A percentile compares a stretch with the other conserved stretches of the same genome.
phyloP scores from a whole-genome alignment of 1,140 invertebrate genomes.

The Kradibia gibbosae region DNA sequence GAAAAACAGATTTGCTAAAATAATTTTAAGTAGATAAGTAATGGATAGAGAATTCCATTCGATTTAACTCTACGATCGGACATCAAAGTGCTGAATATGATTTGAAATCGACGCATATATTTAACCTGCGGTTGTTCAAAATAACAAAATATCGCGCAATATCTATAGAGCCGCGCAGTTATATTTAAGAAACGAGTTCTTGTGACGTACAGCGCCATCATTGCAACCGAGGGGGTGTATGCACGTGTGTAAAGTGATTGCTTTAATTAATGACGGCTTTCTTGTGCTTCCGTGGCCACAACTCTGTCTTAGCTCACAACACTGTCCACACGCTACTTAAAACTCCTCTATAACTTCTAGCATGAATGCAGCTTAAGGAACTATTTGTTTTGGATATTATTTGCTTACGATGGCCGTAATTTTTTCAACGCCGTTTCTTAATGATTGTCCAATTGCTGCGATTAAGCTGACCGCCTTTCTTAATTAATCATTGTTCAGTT shows the following conservation, averaged over 20 bases:
- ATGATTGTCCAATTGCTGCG: neutral
- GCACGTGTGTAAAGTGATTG: slow-evolving; percentile 41
- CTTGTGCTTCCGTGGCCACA: slow-evolving; percentile 2
- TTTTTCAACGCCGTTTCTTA: slow-evolving; percentile 5
- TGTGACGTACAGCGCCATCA: neutral
- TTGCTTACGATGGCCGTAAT: neutral
- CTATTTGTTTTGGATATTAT: slow-evolving; percentile 17
- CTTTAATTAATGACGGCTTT: slow-evolving; percentile 45
- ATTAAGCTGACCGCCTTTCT: neutral
- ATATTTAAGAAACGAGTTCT: slow-evolving; percentile 46
- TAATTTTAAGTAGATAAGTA: too few species aligned
- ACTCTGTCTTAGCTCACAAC: neutral
- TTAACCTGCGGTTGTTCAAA: neutral
- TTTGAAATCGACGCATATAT: neutral
- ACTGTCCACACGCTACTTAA: neutral
- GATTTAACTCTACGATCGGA: neutral
- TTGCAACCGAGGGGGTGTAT: neutral
- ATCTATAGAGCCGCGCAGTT: slow-evolving; percentile 27
- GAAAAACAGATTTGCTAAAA: too few species aligned
- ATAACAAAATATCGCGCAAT: slow-evolving; percentile 30
- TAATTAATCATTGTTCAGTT: neutral
- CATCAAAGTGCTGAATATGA: neutral
- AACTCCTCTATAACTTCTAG: neutral
- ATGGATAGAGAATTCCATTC: neutral
- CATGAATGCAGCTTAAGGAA: neutral